These are phyloP conservation scores for Globodera ellingtonae DNA, from an alignment of 1,140 invertebrate species.

Conservation along the genomic window DNA sequence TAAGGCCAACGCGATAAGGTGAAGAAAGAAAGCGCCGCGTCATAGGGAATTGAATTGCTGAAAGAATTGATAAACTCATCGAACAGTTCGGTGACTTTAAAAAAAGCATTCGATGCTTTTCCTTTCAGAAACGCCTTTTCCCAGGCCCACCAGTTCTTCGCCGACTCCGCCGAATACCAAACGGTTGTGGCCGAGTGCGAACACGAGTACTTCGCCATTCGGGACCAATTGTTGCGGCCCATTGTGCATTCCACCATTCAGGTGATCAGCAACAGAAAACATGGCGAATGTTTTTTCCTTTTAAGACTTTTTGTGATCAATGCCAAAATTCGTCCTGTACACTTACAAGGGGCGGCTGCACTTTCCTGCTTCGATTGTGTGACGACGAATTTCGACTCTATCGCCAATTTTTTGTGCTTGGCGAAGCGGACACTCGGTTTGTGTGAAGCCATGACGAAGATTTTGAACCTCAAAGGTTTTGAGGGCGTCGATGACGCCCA, in stretches of 20 bases:
- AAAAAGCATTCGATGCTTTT: slow-evolving; percentile 4
- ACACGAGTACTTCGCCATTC: slow-evolving; percentile 53
- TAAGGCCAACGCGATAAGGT: slow-evolving; percentile 59
- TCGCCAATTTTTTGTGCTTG: slow-evolving; percentile 58
- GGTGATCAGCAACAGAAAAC: not conserved
- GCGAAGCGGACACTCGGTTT: slow-evolving; percentile 13
- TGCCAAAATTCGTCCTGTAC: slow-evolving; percentile 58
- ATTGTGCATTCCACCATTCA: slow-evolving; percentile 56
- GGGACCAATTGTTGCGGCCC: slow-evolving; percentile 56
- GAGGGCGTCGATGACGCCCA: slow-evolving; percentile 22
- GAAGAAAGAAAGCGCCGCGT: not conserved
- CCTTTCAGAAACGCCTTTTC: slow-evolving; percentile 46
- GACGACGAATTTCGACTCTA: slow-evolving; percentile 65
- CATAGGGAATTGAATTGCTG: not conserved
- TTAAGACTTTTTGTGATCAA: slow-evolving; percentile 31
- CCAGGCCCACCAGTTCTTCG: slow-evolving; percentile 54
- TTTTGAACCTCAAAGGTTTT: not conserved
- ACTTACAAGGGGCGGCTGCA: slow-evolving; percentile 59
- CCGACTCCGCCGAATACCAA: slow-evolving; percentile 51
- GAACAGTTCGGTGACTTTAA: not conserved
- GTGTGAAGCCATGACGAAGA: not conserved
- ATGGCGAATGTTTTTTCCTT: not conserved
- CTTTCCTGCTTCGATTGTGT: slow-evolving; percentile 58
- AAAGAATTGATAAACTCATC: not conserved
- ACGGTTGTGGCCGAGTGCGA: slow-evolving; percentile 53